These are phyloP conservation scores for Ambastaia sidthimunki DNA, from an alignment of 2,797 vertebrate genomes.

Conservation along the genomic window DNA sequence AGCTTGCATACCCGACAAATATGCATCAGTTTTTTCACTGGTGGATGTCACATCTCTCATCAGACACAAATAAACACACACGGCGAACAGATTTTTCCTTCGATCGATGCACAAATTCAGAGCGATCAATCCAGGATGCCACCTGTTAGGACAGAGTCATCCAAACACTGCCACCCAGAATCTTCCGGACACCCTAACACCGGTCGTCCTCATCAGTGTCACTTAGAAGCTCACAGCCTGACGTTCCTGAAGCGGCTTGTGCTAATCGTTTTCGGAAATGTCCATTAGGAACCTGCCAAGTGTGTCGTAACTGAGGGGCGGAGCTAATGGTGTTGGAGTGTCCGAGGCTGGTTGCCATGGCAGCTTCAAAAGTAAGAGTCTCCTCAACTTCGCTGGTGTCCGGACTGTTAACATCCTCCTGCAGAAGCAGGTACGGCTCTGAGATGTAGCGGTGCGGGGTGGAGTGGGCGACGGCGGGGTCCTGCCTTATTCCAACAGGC, in stretches of 20 bases:
- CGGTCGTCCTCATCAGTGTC: conserved; percentile 97
- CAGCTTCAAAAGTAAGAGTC: conserved; percentile 94
- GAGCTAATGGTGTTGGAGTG: conserved; percentile 91
- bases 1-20: neutral
- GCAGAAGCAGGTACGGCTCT: conserved; percentile 92
- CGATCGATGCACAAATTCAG: conserved; percentile 23
- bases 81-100: neutral
- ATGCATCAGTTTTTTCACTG: neutral
- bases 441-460: conserved; percentile 96
- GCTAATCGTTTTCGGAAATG: conserved; percentile 89
- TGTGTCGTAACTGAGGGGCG: conserved; percentile 90
- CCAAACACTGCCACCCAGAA: too few relatives aligned
- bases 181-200: conserved; percentile 79
- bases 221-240: conserved; percentile 86
- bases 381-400: conserved; percentile 85
- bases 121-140: conserved; percentile 12
- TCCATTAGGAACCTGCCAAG: conserved; percentile 97
- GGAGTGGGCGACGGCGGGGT: conserved; percentile 73
- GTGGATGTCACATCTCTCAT: neutral
- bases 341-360: conserved; percentile 90
- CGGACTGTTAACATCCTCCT: conserved; percentile 83
- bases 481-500: conserved; percentile 57
- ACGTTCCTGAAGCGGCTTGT: conserved; percentile 75
- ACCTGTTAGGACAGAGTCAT: neutral
- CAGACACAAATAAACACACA: conserved; percentile 34